A percentile compares a stretch with the other conserved stretches of the same genome.
phyloP scores from a whole-genome alignment of 2,797 vertebrate species.

The Podargus strigoides region DNA sequence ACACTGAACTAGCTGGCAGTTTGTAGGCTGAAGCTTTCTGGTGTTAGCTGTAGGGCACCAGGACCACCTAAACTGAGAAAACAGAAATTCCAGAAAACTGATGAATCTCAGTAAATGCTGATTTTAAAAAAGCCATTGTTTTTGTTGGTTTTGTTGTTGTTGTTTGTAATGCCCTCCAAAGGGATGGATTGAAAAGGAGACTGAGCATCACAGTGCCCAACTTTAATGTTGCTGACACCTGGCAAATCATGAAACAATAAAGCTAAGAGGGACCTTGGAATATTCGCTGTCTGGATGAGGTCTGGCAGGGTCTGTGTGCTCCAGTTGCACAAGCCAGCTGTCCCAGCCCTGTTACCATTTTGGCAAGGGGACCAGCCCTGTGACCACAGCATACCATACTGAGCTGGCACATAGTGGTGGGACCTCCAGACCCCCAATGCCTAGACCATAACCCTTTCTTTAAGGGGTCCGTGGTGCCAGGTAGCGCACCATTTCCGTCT shows the following conservation, averaged over 20 bases:
- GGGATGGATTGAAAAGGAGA: neutral
- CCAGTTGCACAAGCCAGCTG: neutral
- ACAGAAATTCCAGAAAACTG: neutral
- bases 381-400: neutral
- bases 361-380: neutral
- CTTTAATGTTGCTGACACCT: neutral
- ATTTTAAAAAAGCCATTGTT: neutral
- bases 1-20: neutral
- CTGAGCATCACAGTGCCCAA: neutral
- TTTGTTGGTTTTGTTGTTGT: neutral
- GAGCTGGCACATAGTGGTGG: neutral
- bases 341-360: neutral
- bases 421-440: neutral
- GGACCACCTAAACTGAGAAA: neutral
- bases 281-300: neutral
- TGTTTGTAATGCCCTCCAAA: neutral
- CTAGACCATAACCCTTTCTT: neutral
- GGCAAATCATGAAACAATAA: neutral
- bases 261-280: neutral
- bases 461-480: rapidly evolving
- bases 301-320: neutral
- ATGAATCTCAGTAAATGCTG: neutral
- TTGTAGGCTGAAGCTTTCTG: neutral
- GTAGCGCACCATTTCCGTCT: neutral
- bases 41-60: neutral